These are phyloP conservation scores for Umimayanthus chanpuru DNA, from an alignment of 92 coral and sea anemone genomes.

Conservation along the genomic window DNA sequence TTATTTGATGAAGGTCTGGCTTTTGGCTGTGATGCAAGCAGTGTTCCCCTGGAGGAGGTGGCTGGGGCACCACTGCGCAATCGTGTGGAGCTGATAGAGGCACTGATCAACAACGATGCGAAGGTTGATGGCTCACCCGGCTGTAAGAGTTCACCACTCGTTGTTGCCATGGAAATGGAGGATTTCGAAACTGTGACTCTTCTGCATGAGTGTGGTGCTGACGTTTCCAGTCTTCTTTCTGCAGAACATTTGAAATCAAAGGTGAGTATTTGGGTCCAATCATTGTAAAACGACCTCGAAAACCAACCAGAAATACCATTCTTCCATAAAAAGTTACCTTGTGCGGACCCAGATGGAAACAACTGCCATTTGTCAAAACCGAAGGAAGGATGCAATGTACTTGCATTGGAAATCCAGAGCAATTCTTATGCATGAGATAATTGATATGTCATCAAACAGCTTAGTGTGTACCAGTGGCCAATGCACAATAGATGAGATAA, in stretches of 20 bases:
- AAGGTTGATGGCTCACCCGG: constrained; percentile 44
- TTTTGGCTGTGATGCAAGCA: constrained; percentile 45
- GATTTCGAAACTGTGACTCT: constrained; percentile 47
- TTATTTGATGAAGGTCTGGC: constrained; percentile 21
- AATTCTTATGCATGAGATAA: no score
- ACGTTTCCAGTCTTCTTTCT: constrained; percentile 25
- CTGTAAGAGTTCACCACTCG: constrained; percentile 52
- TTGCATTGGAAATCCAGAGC: no score
- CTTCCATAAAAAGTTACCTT: no score
- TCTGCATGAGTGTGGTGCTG: constrained; percentile 46
- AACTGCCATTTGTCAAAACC: no score
- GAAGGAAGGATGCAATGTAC: no score
- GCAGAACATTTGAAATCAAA: constrained; percentile 44
- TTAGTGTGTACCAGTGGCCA: no score
- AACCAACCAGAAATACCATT: no score
- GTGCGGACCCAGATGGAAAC: no score
- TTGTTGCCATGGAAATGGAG: constrained; percentile 53
- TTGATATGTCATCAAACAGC: no score
- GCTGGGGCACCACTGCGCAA: constrained; percentile 31
- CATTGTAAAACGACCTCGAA: no score
- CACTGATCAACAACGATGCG: constrained; percentile 50
- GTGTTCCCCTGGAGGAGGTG: constrained; percentile 49
- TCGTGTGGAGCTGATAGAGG: constrained; percentile 15
- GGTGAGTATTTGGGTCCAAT: constrained; percentile 10
- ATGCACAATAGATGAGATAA: no score